Evolutionary conservation across 2,888 invertebrate species (phyloP).

Genomic region (Antitype chi): DNA sequence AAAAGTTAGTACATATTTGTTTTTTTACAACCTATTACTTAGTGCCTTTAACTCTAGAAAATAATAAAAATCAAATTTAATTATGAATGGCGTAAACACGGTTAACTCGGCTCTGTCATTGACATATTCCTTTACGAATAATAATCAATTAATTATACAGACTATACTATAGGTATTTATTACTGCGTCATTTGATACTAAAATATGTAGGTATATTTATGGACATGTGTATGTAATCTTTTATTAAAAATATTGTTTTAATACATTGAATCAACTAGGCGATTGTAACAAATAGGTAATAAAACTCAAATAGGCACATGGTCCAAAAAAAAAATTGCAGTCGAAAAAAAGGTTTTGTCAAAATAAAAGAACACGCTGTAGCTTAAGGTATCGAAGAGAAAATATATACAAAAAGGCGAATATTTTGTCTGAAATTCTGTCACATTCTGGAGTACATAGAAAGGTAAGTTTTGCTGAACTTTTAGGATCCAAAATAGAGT

Average conservation of each 20-base stretch:
- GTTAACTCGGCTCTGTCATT: constrained; percentile 1
- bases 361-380: not conserved
- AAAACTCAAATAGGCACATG: not conserved
- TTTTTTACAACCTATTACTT: too few species aligned
- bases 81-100: constrained; percentile 1
- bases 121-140: constrained; percentile 1
- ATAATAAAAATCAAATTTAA: not conserved
- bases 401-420: too few species aligned
- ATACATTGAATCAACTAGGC: not conserved
- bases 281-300: constrained; percentile 4
- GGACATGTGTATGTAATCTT: constrained; percentile 15
- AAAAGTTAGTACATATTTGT: not conserved
- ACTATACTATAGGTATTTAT: not conserved
- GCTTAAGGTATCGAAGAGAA: not conserved
- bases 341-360: not conserved
- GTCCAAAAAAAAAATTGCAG: not conserved
- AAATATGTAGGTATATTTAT: constrained; percentile 22
- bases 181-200: not conserved
- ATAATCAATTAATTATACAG: not conserved
- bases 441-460: too few species aligned
- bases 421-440: too few species aligned
- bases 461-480: too few species aligned
- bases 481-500: too few species aligned
- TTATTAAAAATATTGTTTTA: not conserved
- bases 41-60: not conserved